These are phyloP conservation scores for Tipula vernalis DNA, from an alignment of 2,888 invertebrate species.

Conservation along the genomic window DNA sequence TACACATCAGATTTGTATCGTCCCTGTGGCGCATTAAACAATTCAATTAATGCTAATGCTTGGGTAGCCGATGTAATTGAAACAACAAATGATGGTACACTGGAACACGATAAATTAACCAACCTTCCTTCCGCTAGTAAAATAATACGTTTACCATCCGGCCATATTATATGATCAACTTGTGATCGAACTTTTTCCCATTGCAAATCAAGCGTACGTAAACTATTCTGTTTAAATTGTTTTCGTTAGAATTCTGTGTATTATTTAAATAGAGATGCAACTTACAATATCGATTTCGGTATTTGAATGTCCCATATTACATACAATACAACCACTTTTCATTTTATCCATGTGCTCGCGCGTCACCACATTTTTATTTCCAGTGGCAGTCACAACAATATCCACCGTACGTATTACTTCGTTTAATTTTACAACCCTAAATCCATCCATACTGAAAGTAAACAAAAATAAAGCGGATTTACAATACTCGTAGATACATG, in stretches of 20 bases:
- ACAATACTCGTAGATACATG: not conserved
- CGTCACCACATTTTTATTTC: conserved; percentile 92
- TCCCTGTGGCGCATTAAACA: conserved; percentile 90
- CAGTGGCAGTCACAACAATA: conserved; percentile 94
- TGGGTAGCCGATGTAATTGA: conserved; percentile 97
- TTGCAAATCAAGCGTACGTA: conserved; percentile 85
- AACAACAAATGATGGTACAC: conserved; percentile 94
- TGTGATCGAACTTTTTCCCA: conserved; percentile 97
- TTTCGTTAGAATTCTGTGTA: not conserved
- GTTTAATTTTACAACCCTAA: conserved; percentile 84
- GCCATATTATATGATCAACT: conserved; percentile 98
- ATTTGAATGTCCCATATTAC: conserved; percentile 96
- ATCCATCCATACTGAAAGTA: conserved; percentile 70
- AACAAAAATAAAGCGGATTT: no score
- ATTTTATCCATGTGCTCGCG: conserved; percentile 93
- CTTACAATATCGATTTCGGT: conserved; percentile 88
- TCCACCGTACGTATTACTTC: conserved; percentile 89
- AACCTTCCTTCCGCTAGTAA: conserved; percentile 88
- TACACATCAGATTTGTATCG: conserved; percentile 96
- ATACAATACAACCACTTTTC: conserved; percentile 90
- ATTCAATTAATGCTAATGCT: conserved; percentile 90
- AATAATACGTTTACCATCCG: conserved; percentile 89
- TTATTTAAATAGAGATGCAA: conserved; percentile 17
- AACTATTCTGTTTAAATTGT: conserved; percentile 50
- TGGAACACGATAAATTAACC: conserved; percentile 93